phyloP scores from a whole-genome alignment of 2,113 vertebrate genomes.

The Crotophaga sulcirostris region DNA sequence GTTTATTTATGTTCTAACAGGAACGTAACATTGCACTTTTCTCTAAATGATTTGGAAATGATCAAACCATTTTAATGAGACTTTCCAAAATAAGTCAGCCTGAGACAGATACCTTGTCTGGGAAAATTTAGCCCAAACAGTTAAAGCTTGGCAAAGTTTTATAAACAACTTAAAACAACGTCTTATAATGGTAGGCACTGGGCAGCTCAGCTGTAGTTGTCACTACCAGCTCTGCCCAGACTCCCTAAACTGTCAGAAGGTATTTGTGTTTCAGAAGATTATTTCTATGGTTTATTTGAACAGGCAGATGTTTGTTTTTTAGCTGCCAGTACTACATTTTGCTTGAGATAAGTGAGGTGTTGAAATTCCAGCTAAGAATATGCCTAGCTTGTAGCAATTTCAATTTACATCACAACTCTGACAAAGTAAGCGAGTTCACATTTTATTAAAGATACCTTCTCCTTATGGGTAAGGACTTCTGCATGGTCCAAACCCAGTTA shows the following conservation, averaged over 20 bases:
- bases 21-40: not conserved
- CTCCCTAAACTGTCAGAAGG: slow-evolving; percentile 46
- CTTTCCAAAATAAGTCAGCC: slow-evolving; percentile 44
- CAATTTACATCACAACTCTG: not conserved
- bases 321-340: slow-evolving; percentile 49
- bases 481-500: not conserved
- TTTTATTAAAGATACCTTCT: not conserved
- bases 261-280: slow-evolving; percentile 55
- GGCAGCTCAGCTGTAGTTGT: slow-evolving; percentile 1
- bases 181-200: not conserved
- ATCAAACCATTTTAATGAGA: not conserved
- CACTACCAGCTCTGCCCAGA: slow-evolving; percentile 10
- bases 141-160: slow-evolving; percentile 32
- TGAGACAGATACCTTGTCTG: slow-evolving; percentile 14
- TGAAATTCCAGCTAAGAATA: slow-evolving; percentile 41
- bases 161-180: not conserved
- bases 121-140: slow-evolving; percentile 35
- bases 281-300: slow-evolving; percentile 47
- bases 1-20: slow-evolving; percentile 13
- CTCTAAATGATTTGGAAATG: slow-evolving; percentile 10
- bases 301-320: slow-evolving; percentile 65
- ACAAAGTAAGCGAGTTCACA: not conserved
- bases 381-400: slow-evolving; percentile 26
- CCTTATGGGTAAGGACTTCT: not conserved
- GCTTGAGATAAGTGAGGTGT: slow-evolving; percentile 51